These are phyloP conservation scores for Coracias cyanogaster DNA, from an alignment of 2,797 vertebrate species.

Conservation along the genomic window DNA sequence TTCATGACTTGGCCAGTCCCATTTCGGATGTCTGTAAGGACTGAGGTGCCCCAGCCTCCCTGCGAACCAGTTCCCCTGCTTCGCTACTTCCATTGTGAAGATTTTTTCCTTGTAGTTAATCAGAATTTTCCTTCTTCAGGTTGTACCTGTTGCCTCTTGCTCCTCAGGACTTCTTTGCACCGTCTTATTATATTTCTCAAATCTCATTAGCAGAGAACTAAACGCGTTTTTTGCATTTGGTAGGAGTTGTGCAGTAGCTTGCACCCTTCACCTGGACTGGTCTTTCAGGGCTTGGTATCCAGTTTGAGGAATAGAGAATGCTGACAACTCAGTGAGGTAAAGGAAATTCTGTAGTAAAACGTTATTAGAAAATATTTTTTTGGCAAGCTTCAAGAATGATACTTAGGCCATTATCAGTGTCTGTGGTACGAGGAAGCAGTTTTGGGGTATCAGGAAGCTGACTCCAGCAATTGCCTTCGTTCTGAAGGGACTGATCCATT, in stretches of 20 bases:
- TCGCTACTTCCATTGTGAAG: not conserved
- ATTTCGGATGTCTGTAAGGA: not conserved
- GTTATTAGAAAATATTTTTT: not conserved
- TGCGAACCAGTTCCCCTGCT: not conserved
- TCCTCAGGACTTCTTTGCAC: not conserved
- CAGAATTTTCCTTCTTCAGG: not conserved
- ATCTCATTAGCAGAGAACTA: not conserved
- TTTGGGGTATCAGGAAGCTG: not conserved
- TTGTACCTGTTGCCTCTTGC: not conserved
- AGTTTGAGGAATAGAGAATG: not conserved
- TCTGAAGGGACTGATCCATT: not conserved
- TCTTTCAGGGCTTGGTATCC: not conserved
- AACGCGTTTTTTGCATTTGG: not conserved
- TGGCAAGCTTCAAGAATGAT: not conserved
- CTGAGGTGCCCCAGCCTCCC: not conserved
- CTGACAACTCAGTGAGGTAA: not conserved
- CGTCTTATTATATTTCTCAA: not conserved
- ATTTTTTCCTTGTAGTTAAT: not conserved
- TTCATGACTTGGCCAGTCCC: not conserved
- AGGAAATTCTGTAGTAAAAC: not conserved
- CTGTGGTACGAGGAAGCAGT: not conserved
- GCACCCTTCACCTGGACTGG: not conserved
- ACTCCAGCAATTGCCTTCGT: not conserved
- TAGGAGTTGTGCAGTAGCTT: not conserved
- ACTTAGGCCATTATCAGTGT: not conserved